These are phyloP conservation scores for Aphaenogaster rudis DNA, from an alignment of 1,140 invertebrate genomes.

Conservation along the genomic window DNA sequence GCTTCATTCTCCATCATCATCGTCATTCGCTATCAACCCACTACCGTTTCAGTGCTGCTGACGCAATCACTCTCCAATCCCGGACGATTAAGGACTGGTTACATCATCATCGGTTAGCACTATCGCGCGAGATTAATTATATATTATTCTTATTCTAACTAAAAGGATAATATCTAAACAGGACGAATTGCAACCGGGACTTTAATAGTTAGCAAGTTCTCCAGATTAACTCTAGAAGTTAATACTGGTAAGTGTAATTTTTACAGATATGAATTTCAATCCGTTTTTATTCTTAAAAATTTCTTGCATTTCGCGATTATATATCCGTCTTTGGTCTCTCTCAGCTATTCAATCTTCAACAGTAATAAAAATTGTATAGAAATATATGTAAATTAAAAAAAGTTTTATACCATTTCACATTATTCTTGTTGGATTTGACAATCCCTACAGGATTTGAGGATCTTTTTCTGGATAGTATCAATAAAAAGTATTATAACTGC, in stretches of 20 bases:
- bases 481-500: constrained; percentile 14
- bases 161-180: constrained; percentile 15
- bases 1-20: constrained; percentile 55
- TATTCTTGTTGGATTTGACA: background rate
- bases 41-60: background rate
- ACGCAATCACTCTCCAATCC: background rate
- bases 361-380: constrained; percentile 26
- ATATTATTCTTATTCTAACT: constrained; percentile 41
- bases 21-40: constrained; percentile 1
- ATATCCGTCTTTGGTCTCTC: constrained; percentile 54
- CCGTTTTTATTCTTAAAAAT: constrained; percentile 12
- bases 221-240: constrained; percentile 26
- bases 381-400: constrained; percentile 28
- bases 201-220: constrained; percentile 8
- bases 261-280: constrained; percentile 18
- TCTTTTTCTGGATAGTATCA: background rate
- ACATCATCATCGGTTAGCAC: constrained; percentile 11
- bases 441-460: background rate
- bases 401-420: background rate
- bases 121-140: constrained; percentile 25
- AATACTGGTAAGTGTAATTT: constrained; percentile 41
- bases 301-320: background rate
- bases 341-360: constrained; percentile 25
- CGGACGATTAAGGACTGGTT: constrained; percentile 17
- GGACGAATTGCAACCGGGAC: constrained; percentile 28